Percentiles rank a stretch among this genome's conserved stretches.
phyloP scores from a whole-genome alignment of 2,888 invertebrate species.

The Dicycla oo region DNA sequence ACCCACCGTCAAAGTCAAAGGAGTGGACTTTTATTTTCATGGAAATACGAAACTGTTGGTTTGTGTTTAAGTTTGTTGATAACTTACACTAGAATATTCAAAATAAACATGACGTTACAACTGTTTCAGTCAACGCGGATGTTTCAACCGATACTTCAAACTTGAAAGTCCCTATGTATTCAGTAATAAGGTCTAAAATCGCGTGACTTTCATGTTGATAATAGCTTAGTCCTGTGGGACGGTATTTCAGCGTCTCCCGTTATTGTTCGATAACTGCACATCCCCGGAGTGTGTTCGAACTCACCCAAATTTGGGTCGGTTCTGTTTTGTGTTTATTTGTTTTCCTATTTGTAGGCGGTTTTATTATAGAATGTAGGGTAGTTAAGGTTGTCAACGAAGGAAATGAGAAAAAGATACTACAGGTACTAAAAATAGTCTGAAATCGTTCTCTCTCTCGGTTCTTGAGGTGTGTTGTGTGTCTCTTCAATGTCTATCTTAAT shows the following conservation, averaged over 20 bases:
- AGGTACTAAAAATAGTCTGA: too few species aligned
- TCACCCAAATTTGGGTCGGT: slow-evolving; percentile 33
- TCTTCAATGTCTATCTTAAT: too few species aligned
- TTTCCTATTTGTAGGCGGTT: slow-evolving; percentile 47
- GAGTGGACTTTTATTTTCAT: neutral
- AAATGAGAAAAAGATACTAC: neutral
- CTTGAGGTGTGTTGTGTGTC: too few species aligned
- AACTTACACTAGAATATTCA: slow-evolving; percentile 4
- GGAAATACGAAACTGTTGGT: neutral
- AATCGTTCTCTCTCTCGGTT: neutral
- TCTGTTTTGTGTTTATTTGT: slow-evolving; percentile 53
- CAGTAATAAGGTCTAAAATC: slow-evolving; percentile 26
- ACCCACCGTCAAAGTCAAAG: neutral
- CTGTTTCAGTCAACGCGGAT: slow-evolving; percentile 2
- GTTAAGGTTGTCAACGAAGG: slow-evolving; percentile 6
- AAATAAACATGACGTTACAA: slow-evolving; percentile 24
- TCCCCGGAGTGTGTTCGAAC: slow-evolving; percentile 57
- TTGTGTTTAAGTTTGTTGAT: neutral
- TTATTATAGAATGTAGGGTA: neutral
- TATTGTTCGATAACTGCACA: slow-evolving; percentile 60
- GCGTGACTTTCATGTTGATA: slow-evolving; percentile 12
- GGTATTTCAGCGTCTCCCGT: slow-evolving; percentile 53
- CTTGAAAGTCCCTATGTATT: neutral
- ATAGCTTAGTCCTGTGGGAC: slow-evolving; percentile 26
- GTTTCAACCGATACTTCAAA: slow-evolving; percentile 13